Base-by-base conservation (phyloP, 2,888 invertebrate species). In the Dioctria rufipes region DNA sequence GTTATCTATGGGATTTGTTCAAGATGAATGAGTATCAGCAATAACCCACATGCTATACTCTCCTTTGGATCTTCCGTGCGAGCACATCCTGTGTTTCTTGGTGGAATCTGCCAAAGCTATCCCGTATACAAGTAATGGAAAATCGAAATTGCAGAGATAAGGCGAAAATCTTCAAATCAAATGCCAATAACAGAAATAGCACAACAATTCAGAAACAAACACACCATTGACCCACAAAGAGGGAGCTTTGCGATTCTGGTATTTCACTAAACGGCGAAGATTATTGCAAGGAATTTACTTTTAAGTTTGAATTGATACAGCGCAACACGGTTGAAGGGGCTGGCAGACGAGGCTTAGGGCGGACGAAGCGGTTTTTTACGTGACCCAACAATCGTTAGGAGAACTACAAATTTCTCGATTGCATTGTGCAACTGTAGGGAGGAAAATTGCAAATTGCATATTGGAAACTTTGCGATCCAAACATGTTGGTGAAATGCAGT, bases 91-190 rank as follows among this genome's bases (percentile, higher is more conserved):
- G 51, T 25, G 25, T 39, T 51, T 58, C 40, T 51, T 49, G 54
- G 39, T 13, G 11, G 71, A 71, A n/a, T 11, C 73, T 58, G 11
- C 54, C 25, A 54, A 54, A 54, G 54, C 58, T 54, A 58, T 58
- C 37, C n/a, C 13, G 6, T 46, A 11, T 49, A 42, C 63, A 40
- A 63, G 77, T 77, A 77, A 77, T 49, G 63, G 63, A 25, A 61
- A 63, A 77, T 77, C 77, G 77, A 77, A 77, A 77, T 77, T 63
- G 77, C 49, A 40, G 40, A 77, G 78, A 78, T 78, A 78, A 78
- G 66, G 78, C 78, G 78, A 78, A 78, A 78, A 78, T 78, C 78
- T 78, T 78, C 78, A 78, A 78, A 78, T 78, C 78, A 78, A 78
- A 66, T 58, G 66, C 78, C 78, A 78, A 78, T 78, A 78, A 54